Conservation (phyloP, 2,888 invertebrate genomes). For the Silvanus unidentatus region DNA sequence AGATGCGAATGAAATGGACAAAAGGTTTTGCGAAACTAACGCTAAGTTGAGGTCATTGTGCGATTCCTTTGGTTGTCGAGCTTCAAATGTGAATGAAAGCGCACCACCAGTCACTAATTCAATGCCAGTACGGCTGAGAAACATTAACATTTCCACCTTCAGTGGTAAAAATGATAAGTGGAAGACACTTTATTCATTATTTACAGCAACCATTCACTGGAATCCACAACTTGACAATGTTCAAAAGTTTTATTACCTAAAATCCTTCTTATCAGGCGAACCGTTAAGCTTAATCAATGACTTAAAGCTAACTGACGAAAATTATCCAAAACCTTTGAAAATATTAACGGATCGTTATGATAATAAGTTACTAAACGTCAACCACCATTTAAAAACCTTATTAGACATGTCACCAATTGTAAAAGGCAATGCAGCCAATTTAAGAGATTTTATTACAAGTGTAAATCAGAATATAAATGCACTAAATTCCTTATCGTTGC, state of each 20-base stretch:
- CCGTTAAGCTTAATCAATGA: background rate
- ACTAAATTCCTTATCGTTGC: background rate
- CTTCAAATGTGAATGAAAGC: too few species aligned
- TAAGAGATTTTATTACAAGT: background rate
- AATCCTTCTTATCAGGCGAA: background rate
- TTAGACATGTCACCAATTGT: background rate
- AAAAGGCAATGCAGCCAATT: background rate
- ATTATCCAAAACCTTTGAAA: background rate
- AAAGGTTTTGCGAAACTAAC: too few species aligned
- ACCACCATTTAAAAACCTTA: background rate
- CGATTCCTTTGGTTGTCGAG: too few species aligned
- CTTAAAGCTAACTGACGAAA: background rate
- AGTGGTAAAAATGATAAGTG: background rate
- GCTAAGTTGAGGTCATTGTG: too few species aligned
- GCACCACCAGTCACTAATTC: too few species aligned
- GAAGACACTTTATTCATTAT: background rate
- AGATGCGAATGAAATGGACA: too few species aligned
- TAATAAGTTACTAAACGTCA: background rate
- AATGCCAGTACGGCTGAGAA: too few species aligned
- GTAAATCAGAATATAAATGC: slow-evolving; percentile 2
- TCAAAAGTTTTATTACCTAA: slow-evolving; percentile 1
- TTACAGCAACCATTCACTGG: background rate
- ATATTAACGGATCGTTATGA: background rate
- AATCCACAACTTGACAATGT: background rate
- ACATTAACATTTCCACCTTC: background rate